A percentile compares a stretch with the other conserved stretches of the same genome.
phyloP scores from a whole-genome alignment of 2,113 vertebrate genomes.

The Xiphophorus maculatus region DNA sequence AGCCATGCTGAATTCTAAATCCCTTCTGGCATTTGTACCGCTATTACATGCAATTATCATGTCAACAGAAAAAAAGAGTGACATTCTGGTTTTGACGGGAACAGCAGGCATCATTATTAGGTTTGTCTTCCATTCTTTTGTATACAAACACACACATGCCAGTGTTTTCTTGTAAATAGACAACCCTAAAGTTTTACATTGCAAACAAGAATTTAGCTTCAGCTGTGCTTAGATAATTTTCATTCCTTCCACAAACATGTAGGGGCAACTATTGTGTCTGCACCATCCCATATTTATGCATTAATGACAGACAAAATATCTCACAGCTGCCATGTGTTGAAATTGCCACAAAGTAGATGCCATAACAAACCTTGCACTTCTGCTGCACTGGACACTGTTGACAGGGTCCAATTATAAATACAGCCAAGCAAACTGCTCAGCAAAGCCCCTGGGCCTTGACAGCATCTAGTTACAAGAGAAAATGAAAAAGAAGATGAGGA shows the following conservation, averaged over 20 bases:
- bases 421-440: conserved; percentile 61
- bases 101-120: conserved; percentile 11
- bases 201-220: conserved; percentile 37
- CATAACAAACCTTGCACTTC: conserved; percentile 59
- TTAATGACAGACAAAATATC: conserved; percentile 54
- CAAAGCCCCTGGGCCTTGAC: conserved; percentile 62
- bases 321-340: conserved; percentile 67
- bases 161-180: conserved; percentile 6
- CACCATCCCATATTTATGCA: conserved; percentile 37
- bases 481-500: conserved; percentile 73
- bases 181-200: conserved; percentile 17
- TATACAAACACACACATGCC: conserved; percentile 14
- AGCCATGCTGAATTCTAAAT: not conserved
- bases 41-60: conserved; percentile 16
- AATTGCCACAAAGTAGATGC: conserved; percentile 61
- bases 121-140: conserved; percentile 4
- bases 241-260: conserved; percentile 47
- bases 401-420: conserved; percentile 75
- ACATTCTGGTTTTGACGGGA: not conserved
- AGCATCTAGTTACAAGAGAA: conserved; percentile 69
- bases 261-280: conserved; percentile 36
- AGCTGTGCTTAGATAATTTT: conserved; percentile 41
- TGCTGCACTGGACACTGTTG: conserved; percentile 67
- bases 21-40: not conserved
- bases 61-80: not conserved